phyloP scores from a whole-genome alignment of 2,888 invertebrate genomes.

The Calameuta filiformis region DNA sequence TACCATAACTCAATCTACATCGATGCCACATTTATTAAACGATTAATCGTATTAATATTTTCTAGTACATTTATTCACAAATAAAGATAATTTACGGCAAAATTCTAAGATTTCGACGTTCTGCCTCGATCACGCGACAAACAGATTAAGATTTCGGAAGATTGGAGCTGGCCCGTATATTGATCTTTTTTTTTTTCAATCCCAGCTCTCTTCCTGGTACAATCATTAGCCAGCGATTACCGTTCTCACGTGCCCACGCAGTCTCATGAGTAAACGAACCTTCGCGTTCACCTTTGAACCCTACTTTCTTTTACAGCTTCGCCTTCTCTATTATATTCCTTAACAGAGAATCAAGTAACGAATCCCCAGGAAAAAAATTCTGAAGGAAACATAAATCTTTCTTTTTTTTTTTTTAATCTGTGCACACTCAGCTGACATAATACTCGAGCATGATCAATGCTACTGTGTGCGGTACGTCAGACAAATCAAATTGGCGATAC shows the following conservation, averaged over 20 bases:
- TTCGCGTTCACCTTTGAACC: not conserved
- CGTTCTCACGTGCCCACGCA: not conserved
- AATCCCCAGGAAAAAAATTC: not conserved
- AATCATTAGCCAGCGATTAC: not conserved
- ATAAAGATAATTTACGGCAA: not conserved
- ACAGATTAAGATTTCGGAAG: not conserved
- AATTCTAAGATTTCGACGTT: not conserved
- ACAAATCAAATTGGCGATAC: not conserved
- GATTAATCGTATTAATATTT: not conserved
- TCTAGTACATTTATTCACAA: not conserved
- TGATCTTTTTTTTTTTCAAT: not conserved
- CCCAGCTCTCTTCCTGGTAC: not conserved
- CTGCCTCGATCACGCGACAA: not conserved
- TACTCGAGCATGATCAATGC: not conserved
- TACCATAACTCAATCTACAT: not conserved
- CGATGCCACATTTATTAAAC: not conserved
- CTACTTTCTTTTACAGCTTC: not conserved
- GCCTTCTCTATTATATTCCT: not conserved
- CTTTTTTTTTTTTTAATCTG: conserved; percentile 5
- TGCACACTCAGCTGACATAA: not conserved
- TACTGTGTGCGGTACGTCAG: not conserved
- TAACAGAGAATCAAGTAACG: not conserved
- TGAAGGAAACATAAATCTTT: conserved; percentile 8
- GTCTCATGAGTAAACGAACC: not conserved
- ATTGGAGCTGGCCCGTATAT: not conserved